Base-by-base conservation (phyloP, 2,888 invertebrate species). In the Tetramorium bicarinatum region DNA sequence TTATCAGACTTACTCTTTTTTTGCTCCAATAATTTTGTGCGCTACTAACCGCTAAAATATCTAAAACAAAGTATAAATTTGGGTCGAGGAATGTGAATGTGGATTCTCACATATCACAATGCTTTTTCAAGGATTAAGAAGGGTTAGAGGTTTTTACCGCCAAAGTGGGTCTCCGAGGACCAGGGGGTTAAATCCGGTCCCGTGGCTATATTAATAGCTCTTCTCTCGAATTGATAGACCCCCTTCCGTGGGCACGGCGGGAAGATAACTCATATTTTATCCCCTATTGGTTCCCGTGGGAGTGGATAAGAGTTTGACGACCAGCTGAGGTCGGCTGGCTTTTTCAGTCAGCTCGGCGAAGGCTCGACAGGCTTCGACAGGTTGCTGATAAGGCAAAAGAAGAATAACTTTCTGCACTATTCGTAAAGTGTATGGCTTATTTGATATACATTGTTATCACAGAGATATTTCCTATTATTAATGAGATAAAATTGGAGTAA, bases 121-220 rank as follows among this genome's bases (percentile, higher is more conserved):
- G 44, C 81, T 67, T 59, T 52, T 80, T 71, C 80, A 56, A 84
- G 88, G 88, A 90, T 92, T 89, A 89, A 88, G 91, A 91, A 92
- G 92, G 93, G 94, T 93, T 91, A 89, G 61, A 85, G 85, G 87
- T 90, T 92, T 90, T 84, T 90, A 90, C 91, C 91, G 82, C 88
- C 83, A 77, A 90, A 91, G 91, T 89, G 89, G 89, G 91, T 88
- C 89, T 87, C 88, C 82, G 64, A 87, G 76, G 87, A 82, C 66
- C 84, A 74, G 86, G 87, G 90, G 87, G 89, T 90, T 91, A 93
- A 93, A 93, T 92, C 93, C 92, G 89, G 89, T 92, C 92, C 89
- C 89, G 91, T 86, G 90, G 93, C 90, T 92, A 88, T 93, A 94
- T 94, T 94, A 94, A 94, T 94, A 94, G 94, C 91, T 91, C 90